Conservation (phyloP, 1,140 invertebrate species). For the Dinothrombium tinctorium region DNA sequence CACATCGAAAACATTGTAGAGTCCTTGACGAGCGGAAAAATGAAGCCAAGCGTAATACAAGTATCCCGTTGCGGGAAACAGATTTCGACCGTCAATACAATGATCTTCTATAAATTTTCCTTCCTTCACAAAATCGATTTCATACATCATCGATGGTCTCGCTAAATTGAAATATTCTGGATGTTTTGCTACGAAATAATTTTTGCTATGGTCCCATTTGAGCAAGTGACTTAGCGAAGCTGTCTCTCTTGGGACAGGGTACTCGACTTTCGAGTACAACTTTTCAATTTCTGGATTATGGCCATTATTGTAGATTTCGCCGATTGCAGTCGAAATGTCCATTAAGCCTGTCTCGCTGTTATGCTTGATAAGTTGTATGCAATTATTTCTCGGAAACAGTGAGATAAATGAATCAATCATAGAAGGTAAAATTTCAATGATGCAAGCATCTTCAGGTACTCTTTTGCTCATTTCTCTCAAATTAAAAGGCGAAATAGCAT, state of each 20-base stretch:
- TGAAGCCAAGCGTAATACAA: conserved; percentile 28
- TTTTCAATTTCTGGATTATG: conserved; percentile 33
- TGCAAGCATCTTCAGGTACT: conserved; percentile 48
- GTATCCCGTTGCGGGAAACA: conserved; percentile 87
- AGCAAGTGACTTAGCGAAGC: conserved; percentile 25
- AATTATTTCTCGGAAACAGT: conserved; percentile 20
- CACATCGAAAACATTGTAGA: no score
- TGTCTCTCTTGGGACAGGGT: conserved; percentile 25
- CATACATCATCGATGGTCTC: conserved; percentile 43
- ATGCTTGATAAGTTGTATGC: conserved; percentile 19
- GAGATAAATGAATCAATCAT: conserved; percentile 32
- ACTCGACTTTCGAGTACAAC: conserved; percentile 19
- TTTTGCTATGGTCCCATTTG: conserved; percentile 27
- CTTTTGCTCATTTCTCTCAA: conserved; percentile 55
- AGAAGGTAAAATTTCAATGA: conserved; percentile 59
- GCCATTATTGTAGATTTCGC: conserved; percentile 48
- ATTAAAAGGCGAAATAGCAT: conserved; percentile 37
- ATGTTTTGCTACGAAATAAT: conserved; percentile 50
- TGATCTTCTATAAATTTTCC: conserved; percentile 57
- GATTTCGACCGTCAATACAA: conserved; percentile 70
- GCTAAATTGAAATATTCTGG: conserved; percentile 12
- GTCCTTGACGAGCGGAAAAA: no score
- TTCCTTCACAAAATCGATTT: conserved; percentile 41
- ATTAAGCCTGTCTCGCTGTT: conserved; percentile 36
- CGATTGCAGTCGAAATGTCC: conserved; percentile 28